These are phyloP conservation scores for Trachelus stipa DNA, from an alignment of 2,888 invertebrate species.

Conservation along the genomic window DNA sequence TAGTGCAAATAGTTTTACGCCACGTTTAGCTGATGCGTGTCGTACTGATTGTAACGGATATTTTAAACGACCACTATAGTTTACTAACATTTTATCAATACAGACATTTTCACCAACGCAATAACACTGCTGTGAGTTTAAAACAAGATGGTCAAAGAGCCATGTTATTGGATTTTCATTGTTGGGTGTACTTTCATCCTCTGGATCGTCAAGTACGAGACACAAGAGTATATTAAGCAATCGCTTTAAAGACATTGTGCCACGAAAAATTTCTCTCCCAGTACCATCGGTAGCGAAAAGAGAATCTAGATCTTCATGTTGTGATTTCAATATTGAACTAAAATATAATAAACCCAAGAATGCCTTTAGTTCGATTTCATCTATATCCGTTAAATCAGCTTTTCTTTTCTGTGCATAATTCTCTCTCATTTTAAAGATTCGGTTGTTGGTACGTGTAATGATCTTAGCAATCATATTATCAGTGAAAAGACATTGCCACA, in stretches of 20 bases:
- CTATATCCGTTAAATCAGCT: slow-evolving; percentile 4
- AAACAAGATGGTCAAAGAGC: slow-evolving; percentile 28
- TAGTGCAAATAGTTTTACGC: background rate
- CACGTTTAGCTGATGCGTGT: background rate
- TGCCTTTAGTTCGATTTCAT: slow-evolving; percentile 28
- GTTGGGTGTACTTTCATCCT: slow-evolving; percentile 23
- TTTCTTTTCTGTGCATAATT: background rate
- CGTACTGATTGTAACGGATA: background rate
- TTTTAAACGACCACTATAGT: background rate
- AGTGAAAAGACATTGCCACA: slow-evolving; percentile 2
- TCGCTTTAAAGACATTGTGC: slow-evolving; percentile 29
- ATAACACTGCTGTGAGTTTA: slow-evolving; percentile 25
- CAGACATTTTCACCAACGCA: slow-evolving; percentile 12
- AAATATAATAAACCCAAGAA: slow-evolving; percentile 35
- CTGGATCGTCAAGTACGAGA: slow-evolving; percentile 30
- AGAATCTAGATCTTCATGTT: slow-evolving; percentile 31
- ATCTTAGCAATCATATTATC: background rate
- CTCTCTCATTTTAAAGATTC: background rate
- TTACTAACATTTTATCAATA: background rate
- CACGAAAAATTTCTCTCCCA: slow-evolving; percentile 29
- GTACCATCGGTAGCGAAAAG: slow-evolving; percentile 34
- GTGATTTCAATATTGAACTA: slow-evolving; percentile 34
- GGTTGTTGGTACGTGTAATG: background rate
- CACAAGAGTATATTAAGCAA: slow-evolving; percentile 27
- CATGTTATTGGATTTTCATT: slow-evolving; percentile 31